A percentile compares a stretch with the other conserved stretches of the same genome.
Conservation (phyloP, 2,797 vertebrate species). For the Gallinago solitaria region DNA sequence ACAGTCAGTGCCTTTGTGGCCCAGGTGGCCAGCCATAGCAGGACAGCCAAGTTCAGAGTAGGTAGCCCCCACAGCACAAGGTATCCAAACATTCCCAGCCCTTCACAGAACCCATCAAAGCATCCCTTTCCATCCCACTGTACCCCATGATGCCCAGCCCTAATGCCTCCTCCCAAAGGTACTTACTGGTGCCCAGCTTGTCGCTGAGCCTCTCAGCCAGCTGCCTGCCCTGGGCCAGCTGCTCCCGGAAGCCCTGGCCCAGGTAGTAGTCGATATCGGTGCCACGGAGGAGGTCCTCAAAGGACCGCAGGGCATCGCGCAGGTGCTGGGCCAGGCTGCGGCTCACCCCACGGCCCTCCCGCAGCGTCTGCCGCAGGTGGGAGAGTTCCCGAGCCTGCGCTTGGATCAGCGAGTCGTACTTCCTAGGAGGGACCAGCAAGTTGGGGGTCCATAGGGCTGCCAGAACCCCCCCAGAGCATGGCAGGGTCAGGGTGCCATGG, state of each 20-base stretch:
- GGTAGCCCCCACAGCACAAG: not conserved
- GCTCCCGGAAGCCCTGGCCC: slow-evolving; percentile 91
- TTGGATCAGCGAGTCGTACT: slow-evolving; percentile 89
- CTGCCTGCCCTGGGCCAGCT: slow-evolving; percentile 84
- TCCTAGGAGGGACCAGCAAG: slow-evolving; percentile 73
- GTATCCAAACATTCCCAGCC: not conserved
- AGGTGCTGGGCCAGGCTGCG: slow-evolving; percentile 86
- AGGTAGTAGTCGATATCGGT: slow-evolving; percentile 93
- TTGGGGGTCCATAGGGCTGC: not conserved
- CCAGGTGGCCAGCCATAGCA: not conserved
- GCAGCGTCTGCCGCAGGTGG: slow-evolving; percentile 86
- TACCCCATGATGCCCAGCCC: accelerated
- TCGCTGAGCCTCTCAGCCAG: slow-evolving; percentile 84
- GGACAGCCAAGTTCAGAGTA: accelerated
- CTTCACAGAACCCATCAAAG: not conserved
- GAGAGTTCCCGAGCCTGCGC: slow-evolving; percentile 94
- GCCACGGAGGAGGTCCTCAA: slow-evolving; percentile 90
- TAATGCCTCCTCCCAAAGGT: not conserved
- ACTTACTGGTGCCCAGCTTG: slow-evolving; percentile 76
- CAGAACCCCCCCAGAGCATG: not conserved
- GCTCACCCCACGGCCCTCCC: slow-evolving; percentile 84
- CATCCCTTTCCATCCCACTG: not conserved
- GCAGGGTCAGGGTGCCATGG: accelerated
- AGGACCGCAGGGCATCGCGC: slow-evolving; percentile 84
- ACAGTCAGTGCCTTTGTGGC: not conserved